Evolutionary conservation across 2,113 vertebrate genomes (phyloP).

Genomic region (Festucalex cinctus): DNA sequence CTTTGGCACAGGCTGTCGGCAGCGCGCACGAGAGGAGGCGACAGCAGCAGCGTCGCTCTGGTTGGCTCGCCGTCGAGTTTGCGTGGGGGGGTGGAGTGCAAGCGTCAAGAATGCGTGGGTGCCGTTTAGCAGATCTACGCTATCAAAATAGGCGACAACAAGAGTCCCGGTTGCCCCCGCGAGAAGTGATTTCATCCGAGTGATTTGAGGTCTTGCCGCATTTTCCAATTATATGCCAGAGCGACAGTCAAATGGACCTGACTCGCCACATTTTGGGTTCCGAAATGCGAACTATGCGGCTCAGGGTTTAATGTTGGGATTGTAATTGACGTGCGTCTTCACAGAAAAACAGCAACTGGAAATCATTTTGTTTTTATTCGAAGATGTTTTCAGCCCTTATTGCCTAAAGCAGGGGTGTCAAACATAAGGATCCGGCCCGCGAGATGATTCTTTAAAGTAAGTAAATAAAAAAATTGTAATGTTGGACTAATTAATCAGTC

Average conservation of each 20-base stretch:
- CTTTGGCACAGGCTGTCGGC: constrained; percentile 35
- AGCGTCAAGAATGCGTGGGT: constrained; percentile 19
- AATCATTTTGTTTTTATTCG: neutral
- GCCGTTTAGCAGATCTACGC: constrained; percentile 21
- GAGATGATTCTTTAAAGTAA: no score
- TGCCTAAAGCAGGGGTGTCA: no score
- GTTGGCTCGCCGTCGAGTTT: constrained; percentile 10
- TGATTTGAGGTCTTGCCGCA: constrained; percentile 27
- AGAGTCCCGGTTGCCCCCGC: constrained; percentile 36
- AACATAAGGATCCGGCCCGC: no score
- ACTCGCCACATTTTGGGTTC: constrained; percentile 18
- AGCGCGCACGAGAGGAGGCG: constrained; percentile 13
- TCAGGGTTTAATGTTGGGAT: constrained; percentile 19
- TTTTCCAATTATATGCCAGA: constrained; percentile 29
- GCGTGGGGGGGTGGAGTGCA: constrained; percentile 2
- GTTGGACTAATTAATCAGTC: no score
- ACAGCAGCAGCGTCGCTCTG: constrained; percentile 14
- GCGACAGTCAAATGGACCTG: constrained; percentile 37
- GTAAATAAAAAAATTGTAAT: no score
- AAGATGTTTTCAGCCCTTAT: neutral
- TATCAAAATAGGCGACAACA: constrained; percentile 40
- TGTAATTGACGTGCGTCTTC: constrained; percentile 15
- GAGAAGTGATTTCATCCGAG: constrained; percentile 13
- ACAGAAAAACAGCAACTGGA: constrained; percentile 18
- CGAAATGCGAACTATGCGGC: constrained; percentile 13